phyloP scores from a whole-genome alignment of 2,888 invertebrate genomes.

The Mesochorus sp. region DNA sequence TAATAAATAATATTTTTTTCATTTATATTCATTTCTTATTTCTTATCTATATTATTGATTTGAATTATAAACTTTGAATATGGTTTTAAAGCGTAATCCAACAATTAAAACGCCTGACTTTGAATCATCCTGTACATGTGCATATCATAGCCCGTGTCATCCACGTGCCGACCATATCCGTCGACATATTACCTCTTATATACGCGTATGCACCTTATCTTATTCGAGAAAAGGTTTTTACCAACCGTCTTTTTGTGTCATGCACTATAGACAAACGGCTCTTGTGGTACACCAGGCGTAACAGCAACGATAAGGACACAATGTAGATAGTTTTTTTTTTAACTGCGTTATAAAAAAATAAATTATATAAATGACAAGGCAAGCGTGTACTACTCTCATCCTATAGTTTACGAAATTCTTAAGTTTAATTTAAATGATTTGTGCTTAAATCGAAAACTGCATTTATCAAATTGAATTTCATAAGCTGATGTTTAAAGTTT shows the following conservation, averaged over 20 bases:
- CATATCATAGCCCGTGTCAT: conserved; percentile 55
- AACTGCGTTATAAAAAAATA: background rate
- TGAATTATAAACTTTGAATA: too few species aligned
- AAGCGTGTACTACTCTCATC: background rate
- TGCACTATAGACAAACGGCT: conserved; percentile 25
- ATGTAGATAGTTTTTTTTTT: background rate
- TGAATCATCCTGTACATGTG: too few species aligned
- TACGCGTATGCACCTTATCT: conserved; percentile 20
- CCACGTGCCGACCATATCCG: conserved; percentile 64
- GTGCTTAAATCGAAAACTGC: too few species aligned
- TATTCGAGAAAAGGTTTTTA: background rate
- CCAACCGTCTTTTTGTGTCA: conserved; percentile 48
- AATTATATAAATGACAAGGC: background rate
- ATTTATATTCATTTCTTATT: too few species aligned
- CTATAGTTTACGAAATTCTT: too few species aligned
- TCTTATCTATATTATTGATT: too few species aligned
- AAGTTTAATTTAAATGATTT: too few species aligned
- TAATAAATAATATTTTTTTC: too few species aligned
- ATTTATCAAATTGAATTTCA: too few species aligned
- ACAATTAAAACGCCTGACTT: too few species aligned
- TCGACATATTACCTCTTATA: background rate
- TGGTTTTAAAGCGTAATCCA: too few species aligned
- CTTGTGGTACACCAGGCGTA: conserved; percentile 32
- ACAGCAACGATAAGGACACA: conserved; percentile 15
- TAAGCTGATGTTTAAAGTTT: too few species aligned